phyloP scores from a whole-genome alignment of 2,888 invertebrate genomes.

The Drosophila siamana region DNA sequence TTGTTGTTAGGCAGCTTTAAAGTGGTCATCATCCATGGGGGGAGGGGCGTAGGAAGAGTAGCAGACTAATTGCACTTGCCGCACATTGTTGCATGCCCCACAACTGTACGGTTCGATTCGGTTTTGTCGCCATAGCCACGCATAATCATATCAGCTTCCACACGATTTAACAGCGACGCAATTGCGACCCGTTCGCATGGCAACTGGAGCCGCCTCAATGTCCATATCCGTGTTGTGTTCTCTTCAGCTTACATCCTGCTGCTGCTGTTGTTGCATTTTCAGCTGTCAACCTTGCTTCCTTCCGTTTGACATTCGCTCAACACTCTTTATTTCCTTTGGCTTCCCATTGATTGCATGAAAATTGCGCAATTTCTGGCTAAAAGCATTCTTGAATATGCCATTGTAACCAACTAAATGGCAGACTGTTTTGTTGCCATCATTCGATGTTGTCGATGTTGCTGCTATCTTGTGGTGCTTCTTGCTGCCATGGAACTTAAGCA shows the following conservation, averaged over 20 bases:
- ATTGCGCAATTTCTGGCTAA: slow-evolving; percentile 73
- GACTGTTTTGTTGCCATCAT: slow-evolving; percentile 20
- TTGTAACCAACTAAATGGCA: slow-evolving; percentile 46
- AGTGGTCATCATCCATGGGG: slow-evolving; percentile 13
- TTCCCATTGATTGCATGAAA: slow-evolving; percentile 73
- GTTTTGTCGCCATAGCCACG: slow-evolving; percentile 53
- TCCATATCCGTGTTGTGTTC: neutral
- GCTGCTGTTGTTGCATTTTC: slow-evolving; percentile 34
- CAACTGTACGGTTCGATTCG: neutral
- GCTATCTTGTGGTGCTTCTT: slow-evolving; percentile 59
- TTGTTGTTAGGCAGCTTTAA: slow-evolving; percentile 42
- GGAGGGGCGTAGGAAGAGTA: too few relatives aligned
- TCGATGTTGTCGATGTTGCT: slow-evolving; percentile 19
- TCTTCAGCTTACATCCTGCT: slow-evolving; percentile 11
- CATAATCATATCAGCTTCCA: slow-evolving; percentile 85
- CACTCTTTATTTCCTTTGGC: slow-evolving; percentile 66
- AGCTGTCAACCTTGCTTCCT: slow-evolving; percentile 1
- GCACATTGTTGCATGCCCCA: slow-evolving; percentile 34
- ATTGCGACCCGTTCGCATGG: slow-evolving; percentile 60
- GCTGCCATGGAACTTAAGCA: slow-evolving; percentile 80
- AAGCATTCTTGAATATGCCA: slow-evolving; percentile 51
- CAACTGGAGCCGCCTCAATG: slow-evolving; percentile 46
- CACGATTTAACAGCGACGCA: slow-evolving; percentile 84
- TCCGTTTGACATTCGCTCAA: slow-evolving; percentile 37
- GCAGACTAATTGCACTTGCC: slow-evolving; percentile 42